Base-by-base conservation (phyloP, 2,888 invertebrate genomes). In the Panorpa germanica region DNA sequence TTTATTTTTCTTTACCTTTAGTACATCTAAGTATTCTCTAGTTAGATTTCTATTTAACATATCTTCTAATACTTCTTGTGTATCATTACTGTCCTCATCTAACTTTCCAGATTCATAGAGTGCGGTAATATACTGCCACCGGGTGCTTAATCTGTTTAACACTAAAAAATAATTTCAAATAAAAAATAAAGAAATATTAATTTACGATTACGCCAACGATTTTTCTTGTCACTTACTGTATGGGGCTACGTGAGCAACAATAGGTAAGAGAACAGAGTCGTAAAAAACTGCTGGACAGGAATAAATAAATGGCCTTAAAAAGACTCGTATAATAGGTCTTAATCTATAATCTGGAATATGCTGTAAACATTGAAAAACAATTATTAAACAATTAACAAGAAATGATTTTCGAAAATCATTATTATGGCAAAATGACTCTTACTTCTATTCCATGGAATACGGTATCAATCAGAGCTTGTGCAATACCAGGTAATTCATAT, bases 231-330 rank as follows among this genome's bases (percentile, higher is more conserved):
- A 66, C 74, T 66, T 49, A 78, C 78, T 78, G 52, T 75, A 70
- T 2, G 83, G 81, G 29, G 80, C 69, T 21, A 83, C 58, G 43
- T 75, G 76, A 4, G 70, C 66, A 36, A 90, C 59, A 27, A 90
- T 61, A 26, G 88, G 86, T 45, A 86, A 53, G 23, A 86, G 59
- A 19, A 83, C 81, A 37, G 62, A 57, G 32, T 65, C 67, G 46
- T 80, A 77, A 52, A 73, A 80, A 34, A 77, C 71, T 22, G 77
- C 72, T 31, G 88, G 88, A 48, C 90, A 91, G 40, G 75, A 75
- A 47, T 72, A 72, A 40, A 90, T 68, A 44, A 85, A 81, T 12
- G 85, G 78, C 46, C 82, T 83, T 42, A 90, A 59, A 47, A 88
- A 86, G 20, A 75, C 73, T 26, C 88, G 65, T 39, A 86, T 73